A percentile compares a stretch with the other conserved stretches of the same genome.
These are phyloP conservation scores for Ennomos quercinarius DNA, from an alignment of 2,888 invertebrate genomes.

Conservation along the genomic window DNA sequence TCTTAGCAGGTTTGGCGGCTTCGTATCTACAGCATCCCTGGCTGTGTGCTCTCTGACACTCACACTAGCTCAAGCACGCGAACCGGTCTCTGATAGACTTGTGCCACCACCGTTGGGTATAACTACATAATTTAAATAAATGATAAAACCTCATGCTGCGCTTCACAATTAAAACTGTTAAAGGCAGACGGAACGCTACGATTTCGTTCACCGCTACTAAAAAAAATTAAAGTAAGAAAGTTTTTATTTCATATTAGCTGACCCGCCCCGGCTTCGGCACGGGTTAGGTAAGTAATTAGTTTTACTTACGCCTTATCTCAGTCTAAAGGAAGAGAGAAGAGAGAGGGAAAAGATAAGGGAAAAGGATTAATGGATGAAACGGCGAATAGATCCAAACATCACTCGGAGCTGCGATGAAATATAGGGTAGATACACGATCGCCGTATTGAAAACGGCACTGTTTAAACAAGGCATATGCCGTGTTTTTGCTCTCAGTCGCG, in stretches of 20 bases:
- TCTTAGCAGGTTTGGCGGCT: conserved; percentile 52
- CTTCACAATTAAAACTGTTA: conserved; percentile 78
- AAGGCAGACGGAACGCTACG: conserved; percentile 56
- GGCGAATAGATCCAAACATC: too few species aligned
- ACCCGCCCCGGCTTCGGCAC: too few species aligned
- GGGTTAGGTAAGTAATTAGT: too few species aligned
- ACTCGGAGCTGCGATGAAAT: too few species aligned
- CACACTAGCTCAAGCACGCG: conserved; percentile 47
- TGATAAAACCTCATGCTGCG: conserved; percentile 69
- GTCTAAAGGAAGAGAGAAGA: too few species aligned
- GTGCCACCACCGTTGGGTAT: conserved; percentile 71
- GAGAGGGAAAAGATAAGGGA: too few species aligned
- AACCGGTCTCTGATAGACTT: conserved; percentile 72
- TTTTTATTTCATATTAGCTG: conserved; percentile 8
- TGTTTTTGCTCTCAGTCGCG: too few species aligned
- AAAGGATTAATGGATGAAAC: too few species aligned
- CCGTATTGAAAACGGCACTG: too few species aligned
- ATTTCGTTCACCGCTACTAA: conserved; percentile 64
- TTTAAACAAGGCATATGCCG: too few species aligned
- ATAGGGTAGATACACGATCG: too few species aligned
- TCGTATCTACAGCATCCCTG: conserved; percentile 32
- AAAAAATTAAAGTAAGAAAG: conserved; percentile 61
- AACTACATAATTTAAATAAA: conserved; percentile 75
- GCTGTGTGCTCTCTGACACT: conserved; percentile 32
- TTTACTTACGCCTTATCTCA: too few species aligned